Evolutionary conservation across 2,797 vertebrate genomes (phyloP).

Genomic region (Enteromius radiatus): DNA sequence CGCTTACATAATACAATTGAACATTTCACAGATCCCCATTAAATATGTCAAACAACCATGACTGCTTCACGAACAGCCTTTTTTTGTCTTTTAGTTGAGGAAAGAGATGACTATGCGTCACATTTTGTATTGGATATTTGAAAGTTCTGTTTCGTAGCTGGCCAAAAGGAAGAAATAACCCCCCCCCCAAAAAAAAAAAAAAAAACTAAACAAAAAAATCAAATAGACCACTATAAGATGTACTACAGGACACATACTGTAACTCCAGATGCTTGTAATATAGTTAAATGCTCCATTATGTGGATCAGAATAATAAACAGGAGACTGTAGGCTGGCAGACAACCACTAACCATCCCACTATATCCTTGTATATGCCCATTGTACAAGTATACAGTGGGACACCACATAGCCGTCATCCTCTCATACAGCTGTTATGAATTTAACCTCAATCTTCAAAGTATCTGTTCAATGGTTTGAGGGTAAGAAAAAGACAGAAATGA

Average conservation of each 20-base stretch:
- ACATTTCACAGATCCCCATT: conserved; percentile 37
- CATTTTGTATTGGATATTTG: background rate
- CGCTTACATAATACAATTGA: conserved; percentile 40
- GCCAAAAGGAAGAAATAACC: background rate
- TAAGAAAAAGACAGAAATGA: conserved; percentile 46
- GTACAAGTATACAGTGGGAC: conserved; percentile 31
- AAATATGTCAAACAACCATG: conserved; percentile 27
- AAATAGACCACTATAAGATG: conserved; percentile 13
- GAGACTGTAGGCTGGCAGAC: conserved; percentile 25
- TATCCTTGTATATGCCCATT: conserved; percentile 8
- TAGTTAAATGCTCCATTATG: conserved; percentile 23
- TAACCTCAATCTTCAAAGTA: conserved; percentile 58
- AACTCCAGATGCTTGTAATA: conserved; percentile 13
- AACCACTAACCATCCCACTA: conserved; percentile 15
- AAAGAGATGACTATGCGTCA: conserved; percentile 7
- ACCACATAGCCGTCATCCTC: conserved; percentile 23
- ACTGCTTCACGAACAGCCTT: conserved; percentile 25
- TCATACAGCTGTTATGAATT: conserved; percentile 54
- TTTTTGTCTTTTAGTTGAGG: background rate
- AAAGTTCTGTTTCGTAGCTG: background rate
- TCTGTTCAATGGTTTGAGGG: conserved; percentile 46
- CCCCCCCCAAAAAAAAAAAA: too few species aligned
- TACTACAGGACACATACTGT: conserved; percentile 10
- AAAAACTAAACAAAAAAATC: conserved; percentile 14
- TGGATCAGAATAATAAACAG: conserved; percentile 45